Evolutionary conservation across 2,888 invertebrate genomes (phyloP).

Genomic region (Lasiommata megera): DNA sequence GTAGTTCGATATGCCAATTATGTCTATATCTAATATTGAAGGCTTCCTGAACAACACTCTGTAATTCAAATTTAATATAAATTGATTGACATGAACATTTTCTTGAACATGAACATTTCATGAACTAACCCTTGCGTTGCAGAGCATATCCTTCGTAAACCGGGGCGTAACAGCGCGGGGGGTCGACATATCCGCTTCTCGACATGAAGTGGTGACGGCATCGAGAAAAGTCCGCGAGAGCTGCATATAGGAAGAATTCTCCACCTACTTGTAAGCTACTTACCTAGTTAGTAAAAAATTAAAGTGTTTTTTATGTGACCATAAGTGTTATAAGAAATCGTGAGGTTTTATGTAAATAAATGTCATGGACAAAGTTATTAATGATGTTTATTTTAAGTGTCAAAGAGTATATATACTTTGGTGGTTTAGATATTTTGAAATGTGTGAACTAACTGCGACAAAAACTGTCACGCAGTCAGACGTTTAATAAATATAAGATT

Average conservation of each 20-base stretch:
- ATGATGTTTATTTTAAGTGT: not conserved
- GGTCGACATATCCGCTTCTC: conserved; percentile 80
- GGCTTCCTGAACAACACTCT: too few species aligned
- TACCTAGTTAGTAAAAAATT: conserved; percentile 8
- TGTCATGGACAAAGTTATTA: not conserved
- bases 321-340: not conserved
- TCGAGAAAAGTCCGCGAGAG: conserved; percentile 92
- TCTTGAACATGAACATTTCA: too few species aligned
- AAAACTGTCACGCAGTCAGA: too few species aligned
- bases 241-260: conserved; percentile 86
- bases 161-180: conserved; percentile 83
- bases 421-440: too few species aligned
- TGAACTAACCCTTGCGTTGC: conserved; percentile 48
- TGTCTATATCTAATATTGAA: too few species aligned
- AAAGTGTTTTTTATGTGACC: conserved; percentile 1
- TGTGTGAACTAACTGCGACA: too few species aligned
- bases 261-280: conserved; percentile 13
- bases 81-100: too few species aligned
- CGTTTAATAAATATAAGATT: too few species aligned
- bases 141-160: conserved; percentile 85
- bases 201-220: conserved; percentile 89
- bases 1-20: too few species aligned
- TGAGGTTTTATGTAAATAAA: not conserved
- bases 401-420: too few species aligned
- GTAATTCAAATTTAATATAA: too few species aligned